Evolutionary conservation across 2,888 invertebrate species (phyloP), one percentile per base, ranked within the genome.

Genomic region (Candidula unifasciata): DNA sequence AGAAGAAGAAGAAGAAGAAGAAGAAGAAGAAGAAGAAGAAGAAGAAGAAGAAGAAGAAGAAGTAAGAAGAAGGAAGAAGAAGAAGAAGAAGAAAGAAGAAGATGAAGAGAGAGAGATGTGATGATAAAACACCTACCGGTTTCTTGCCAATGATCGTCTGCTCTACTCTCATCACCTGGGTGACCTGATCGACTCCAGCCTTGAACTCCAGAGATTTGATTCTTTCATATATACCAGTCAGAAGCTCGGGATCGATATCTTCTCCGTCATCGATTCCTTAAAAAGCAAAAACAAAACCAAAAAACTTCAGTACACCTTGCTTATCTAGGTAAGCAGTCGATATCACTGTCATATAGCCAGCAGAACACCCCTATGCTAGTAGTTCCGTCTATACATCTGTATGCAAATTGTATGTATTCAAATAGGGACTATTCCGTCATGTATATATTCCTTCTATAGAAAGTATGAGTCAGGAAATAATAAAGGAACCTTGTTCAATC

Each of bases 71-170:
- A 27, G 64, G 35, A 78, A 24, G n/a, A 60, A 64, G 64, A 33
- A 30, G 35, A 30, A 21, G 60, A 30, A 64, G 27, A 35, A 30
- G 64, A 18, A 30, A 54, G 33, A 24, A 6, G 35, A 35, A 57
- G 33, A 35, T 64, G 64, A 60, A 37, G 8, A 64, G 10, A 18
- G 13, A 54, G 57, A 54, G 57, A 54, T 10, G 18, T 10, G 18
- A 18, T 16, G 18, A 54, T 16, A 10, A 78, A 64, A 78, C 27
- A 88, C 95, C 93, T 92, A 95, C 95, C 0, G 98, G 99, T 94
- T 98, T 98, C 94, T 99, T 99, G 85, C 99, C 99, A 24, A 99
- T 97, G 89, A 99, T 98, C 54, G 98, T 98, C 79, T 98, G 97
- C 94, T 99, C 99, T 21, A 99, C 98, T 94, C 98, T 98, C 96